phyloP scores from a whole-genome alignment of 2,888 invertebrate species.

The Magallana nippona region DNA sequence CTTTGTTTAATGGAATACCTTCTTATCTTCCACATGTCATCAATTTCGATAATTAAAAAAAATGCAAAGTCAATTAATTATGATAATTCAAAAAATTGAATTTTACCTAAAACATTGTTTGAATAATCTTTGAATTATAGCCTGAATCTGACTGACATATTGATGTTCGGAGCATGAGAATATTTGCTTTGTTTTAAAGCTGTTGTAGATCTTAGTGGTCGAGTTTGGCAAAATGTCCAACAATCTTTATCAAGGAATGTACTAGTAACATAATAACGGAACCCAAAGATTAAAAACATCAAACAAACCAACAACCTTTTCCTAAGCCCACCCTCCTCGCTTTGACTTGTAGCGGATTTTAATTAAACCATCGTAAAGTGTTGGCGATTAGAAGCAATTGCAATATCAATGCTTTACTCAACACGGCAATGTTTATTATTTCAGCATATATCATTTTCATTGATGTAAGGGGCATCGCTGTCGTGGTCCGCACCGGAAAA shows the following conservation, averaged over 20 bases:
- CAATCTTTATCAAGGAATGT: slow-evolving; percentile 2
- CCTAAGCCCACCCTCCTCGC: slow-evolving; percentile 15
- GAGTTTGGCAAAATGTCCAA: background rate
- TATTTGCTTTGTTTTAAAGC: background rate
- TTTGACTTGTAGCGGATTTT: slow-evolving; percentile 10
- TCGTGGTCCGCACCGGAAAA: slow-evolving; percentile 31
- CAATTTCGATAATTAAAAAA: no score
- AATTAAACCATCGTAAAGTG: slow-evolving; percentile 21
- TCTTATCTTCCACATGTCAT: no score
- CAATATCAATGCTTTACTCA: slow-evolving; percentile 27
- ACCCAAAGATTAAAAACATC: slow-evolving; percentile 12
- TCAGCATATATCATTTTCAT: slow-evolving; percentile 41
- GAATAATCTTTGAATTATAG: no score
- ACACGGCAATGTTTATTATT: slow-evolving; percentile 41
- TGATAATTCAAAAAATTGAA: no score
- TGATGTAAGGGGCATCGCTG: slow-evolving; percentile 34
- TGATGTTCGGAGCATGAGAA: background rate
- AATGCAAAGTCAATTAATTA: no score
- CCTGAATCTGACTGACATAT: no score
- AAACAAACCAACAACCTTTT: slow-evolving; percentile 24
- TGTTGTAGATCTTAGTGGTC: background rate
- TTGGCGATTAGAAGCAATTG: slow-evolving; percentile 11
- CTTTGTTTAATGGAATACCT: no score
- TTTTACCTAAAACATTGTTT: no score
- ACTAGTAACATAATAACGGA: background rate